These are phyloP conservation scores for Eulemur rufifrons DNA, from an alignment of 2,113 vertebrate genomes.

Conservation along the genomic window DNA sequence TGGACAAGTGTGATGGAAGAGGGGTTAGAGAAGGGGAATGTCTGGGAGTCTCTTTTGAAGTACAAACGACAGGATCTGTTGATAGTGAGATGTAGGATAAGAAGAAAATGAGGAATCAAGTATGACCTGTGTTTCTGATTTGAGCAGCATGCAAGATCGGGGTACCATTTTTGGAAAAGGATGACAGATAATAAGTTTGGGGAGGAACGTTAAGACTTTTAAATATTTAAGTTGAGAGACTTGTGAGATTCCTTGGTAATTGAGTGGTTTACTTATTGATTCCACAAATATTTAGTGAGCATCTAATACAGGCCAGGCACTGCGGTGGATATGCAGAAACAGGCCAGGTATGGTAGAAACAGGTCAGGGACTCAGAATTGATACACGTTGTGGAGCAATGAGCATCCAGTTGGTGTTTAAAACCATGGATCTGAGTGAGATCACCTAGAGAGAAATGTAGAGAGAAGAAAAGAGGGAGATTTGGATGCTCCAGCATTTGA, in stretches of 20 bases:
- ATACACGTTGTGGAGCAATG: neutral
- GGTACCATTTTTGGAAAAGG: neutral
- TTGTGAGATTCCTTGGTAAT: neutral
- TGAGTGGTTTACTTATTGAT: neutral
- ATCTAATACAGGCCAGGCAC: neutral
- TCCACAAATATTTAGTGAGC: neutral
- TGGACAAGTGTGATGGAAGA: neutral
- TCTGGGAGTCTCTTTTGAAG: neutral
- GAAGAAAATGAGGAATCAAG: neutral
- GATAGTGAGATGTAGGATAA: neutral
- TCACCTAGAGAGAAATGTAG: neutral
- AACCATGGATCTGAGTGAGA: neutral
- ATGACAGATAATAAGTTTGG: neutral
- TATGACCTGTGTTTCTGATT: neutral
- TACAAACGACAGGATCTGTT: neutral
- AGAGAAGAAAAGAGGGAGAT: neutral
- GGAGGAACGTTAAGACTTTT: neutral
- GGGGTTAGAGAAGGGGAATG: neutral
- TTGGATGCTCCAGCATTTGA: neutral
- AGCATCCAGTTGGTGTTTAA: neutral
- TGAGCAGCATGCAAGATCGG: neutral
- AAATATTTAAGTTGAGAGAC: neutral
- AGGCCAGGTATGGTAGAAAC: neutral
- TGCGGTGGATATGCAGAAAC: neutral
- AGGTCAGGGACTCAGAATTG: neutral